Evolutionary conservation across 2,797 vertebrate species (phyloP).

Genomic region (Phoebastria nigripes): DNA sequence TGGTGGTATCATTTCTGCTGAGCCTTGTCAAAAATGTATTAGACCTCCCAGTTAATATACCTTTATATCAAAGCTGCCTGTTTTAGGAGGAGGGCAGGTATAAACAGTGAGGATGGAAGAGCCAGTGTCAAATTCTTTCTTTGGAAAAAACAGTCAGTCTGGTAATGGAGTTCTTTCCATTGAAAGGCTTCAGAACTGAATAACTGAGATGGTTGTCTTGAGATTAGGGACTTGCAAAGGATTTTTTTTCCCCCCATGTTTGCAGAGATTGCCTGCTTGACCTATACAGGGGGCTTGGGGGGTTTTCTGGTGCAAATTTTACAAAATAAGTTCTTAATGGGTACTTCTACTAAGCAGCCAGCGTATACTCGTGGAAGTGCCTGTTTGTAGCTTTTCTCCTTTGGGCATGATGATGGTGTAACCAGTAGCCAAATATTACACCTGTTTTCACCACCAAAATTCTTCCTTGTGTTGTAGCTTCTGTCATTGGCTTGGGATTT

Average conservation of each 20-base stretch:
- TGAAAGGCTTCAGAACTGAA: neutral
- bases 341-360: neutral
- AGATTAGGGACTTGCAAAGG: neutral
- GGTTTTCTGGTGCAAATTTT: neutral
- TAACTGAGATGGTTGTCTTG: neutral
- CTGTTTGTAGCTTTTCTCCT: neutral
- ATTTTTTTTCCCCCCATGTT: rapidly evolving
- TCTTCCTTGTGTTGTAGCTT: neutral
- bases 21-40: neutral
- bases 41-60: neutral
- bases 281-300: neutral
- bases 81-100: neutral
- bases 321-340: neutral
- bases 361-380: rapidly evolving
- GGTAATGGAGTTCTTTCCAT: neutral
- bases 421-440: neutral
- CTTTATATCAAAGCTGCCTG: neutral
- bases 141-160: neutral
- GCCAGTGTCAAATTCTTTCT: neutral
- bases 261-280: neutral
- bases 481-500: neutral
- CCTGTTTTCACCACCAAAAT: neutral
- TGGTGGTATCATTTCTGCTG: neutral
- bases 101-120: neutral
- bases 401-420: neutral